phyloP scores from a whole-genome alignment of 2,888 invertebrate species.

The Nezara viridula region DNA sequence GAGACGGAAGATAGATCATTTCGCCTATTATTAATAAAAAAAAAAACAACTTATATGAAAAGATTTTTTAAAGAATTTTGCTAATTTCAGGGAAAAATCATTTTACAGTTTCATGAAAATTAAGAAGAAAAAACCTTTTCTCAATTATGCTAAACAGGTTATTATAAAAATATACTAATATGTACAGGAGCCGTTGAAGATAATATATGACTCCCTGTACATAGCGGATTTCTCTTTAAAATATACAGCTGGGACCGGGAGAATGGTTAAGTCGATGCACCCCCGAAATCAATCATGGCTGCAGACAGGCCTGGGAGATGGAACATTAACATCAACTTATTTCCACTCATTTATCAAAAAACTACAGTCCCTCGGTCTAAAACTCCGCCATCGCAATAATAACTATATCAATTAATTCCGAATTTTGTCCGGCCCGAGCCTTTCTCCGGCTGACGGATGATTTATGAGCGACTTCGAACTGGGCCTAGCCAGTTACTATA shows the following conservation, averaged over 20 bases:
- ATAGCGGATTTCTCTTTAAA: constrained; percentile 40
- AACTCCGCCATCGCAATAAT: background rate
- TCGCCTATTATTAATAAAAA: too few species aligned
- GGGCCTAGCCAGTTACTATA: background rate
- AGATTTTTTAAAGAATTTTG: too few species aligned
- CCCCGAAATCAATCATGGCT: constrained; percentile 39
- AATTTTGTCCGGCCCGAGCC: constrained; percentile 8
- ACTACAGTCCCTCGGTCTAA: background rate
- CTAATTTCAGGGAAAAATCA: too few species aligned
- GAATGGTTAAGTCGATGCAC: constrained; percentile 10
- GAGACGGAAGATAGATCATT: too few species aligned
- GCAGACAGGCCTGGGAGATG: constrained; percentile 20
- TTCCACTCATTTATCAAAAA: constrained; percentile 48
- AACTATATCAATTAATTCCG: constrained; percentile 43
- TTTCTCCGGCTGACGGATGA: background rate
- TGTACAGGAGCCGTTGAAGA: background rate
- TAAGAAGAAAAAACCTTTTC: too few species aligned
- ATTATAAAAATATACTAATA: background rate
- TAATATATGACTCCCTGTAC: constrained; percentile 17
- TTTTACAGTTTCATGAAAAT: too few species aligned
- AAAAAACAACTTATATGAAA: too few species aligned
- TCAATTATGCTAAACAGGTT: background rate
- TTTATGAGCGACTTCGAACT: constrained; percentile 37
- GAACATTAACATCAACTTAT: constrained; percentile 38
- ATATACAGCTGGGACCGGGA: background rate